Base-by-base conservation (phyloP, 2,113 vertebrate species). In the Indri indri region DNA sequence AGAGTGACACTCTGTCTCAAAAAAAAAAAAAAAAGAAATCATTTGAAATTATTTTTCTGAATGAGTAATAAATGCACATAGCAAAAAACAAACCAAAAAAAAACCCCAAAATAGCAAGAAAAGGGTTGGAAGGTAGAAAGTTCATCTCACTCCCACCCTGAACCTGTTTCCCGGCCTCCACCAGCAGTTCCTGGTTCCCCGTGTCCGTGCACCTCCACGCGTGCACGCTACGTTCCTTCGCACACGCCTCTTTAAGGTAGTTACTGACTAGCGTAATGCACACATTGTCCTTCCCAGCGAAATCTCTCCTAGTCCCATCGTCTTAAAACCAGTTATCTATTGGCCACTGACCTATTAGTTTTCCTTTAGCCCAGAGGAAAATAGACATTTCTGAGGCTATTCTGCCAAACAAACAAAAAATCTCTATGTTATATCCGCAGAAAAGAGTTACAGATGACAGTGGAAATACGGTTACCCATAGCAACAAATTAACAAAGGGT, bases 31-130 rank as follows among this genome's bases (percentile, higher is more conserved):
- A n/a, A n/a, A n/a, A 77, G 68, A 88, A 83, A 61, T 91, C 47
- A 47, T 96, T 74, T 91, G 32, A 47, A 91, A 73, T 88, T 45
- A 54, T 83, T 92, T 70, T 76, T 83, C 83, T 76, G 42, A 82
- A 30, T 90, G 47, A 93, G 27, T 70, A 50, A 32, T 76, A 54
- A 32, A 68, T 94, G 66, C 59, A 65, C 57, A 74, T 65, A 23
- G 32, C 68, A n/a, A 82, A 76, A 77, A 83, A 73, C n/a, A n/a
- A n/a, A n/a, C n/a, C n/a, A n/a, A 45, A 17, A 40, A 32, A 82
- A 37, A 95, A 40, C 47, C 6, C 52, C 40, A 3, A 63, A 89
- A 54, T 32, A 63, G 50, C 83, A 8, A 50, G 18, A 54, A 73
- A 52, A 71, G 76, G 45, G 10, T 22, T 52, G 2, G 45, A 32